These are phyloP conservation scores for Megatriorchis doriae DNA, from an alignment of 2,113 vertebrate species.

Conservation along the genomic window DNA sequence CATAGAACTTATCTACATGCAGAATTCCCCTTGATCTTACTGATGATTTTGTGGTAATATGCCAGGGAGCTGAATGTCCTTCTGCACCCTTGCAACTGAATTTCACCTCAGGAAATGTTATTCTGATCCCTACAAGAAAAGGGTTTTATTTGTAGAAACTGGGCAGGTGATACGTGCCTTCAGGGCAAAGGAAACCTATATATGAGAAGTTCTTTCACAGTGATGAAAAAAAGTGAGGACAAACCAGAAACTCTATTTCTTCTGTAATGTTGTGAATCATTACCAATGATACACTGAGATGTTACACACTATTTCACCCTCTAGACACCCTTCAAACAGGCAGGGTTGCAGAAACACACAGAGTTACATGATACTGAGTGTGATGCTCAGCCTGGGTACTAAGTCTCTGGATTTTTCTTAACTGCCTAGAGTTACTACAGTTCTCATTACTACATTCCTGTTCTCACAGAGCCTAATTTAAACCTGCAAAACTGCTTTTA, in stretches of 20 bases:
- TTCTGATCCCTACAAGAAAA: background rate
- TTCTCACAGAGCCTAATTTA: background rate
- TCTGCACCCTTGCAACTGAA: background rate
- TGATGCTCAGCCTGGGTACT: background rate
- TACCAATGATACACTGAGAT: background rate
- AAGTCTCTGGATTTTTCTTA: background rate
- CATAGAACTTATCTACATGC: background rate
- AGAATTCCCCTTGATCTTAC: conserved; percentile 16
- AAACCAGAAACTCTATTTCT: background rate
- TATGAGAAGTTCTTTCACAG: background rate
- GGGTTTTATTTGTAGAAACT: background rate
- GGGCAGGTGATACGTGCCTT: background rate
- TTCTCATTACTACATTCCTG: background rate
- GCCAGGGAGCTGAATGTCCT: background rate
- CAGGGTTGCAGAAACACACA: background rate
- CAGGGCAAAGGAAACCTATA: background rate
- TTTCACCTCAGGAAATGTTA: background rate
- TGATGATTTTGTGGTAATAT: conserved; percentile 12
- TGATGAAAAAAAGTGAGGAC: background rate
- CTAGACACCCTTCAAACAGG: background rate
- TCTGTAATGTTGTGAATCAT: background rate
- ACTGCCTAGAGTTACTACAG: background rate
- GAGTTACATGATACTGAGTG: background rate
- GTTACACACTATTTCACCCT: background rate
- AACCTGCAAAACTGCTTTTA: background rate